Evolutionary conservation across 2,888 invertebrate species (phyloP).

Genomic region (Tubulanus polymorphus): DNA sequence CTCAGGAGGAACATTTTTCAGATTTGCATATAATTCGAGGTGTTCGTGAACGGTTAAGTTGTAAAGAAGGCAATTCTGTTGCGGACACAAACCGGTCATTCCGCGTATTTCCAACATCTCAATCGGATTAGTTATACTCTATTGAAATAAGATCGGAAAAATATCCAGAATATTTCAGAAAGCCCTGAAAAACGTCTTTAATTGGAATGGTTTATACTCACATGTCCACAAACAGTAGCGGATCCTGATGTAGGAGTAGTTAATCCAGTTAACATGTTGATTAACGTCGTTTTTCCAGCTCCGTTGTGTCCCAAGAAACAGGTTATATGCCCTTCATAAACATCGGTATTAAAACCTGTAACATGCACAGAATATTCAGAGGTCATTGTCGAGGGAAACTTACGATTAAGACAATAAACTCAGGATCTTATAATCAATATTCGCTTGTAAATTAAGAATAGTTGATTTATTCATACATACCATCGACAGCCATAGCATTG

Average conservation of each 20-base stretch:
- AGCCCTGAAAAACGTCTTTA: background rate
- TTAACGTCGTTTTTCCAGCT: constrained; percentile 80
- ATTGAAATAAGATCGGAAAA: constrained; percentile 2
- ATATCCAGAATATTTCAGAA: background rate
- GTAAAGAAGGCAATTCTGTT: constrained; percentile 80
- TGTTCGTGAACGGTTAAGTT: constrained; percentile 75
- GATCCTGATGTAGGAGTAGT: constrained; percentile 45
- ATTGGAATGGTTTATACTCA: constrained; percentile 19
- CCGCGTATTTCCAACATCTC: constrained; percentile 74
- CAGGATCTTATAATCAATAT: too few relatives aligned
- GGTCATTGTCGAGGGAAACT: too few relatives aligned
- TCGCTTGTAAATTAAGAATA: too few relatives aligned
- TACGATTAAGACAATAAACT: too few relatives aligned
- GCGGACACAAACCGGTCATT: constrained; percentile 83
- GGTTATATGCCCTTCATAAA: constrained; percentile 82
- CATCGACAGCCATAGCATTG: constrained; percentile 30
- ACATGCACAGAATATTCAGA: too few relatives aligned
- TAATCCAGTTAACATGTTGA: constrained; percentile 76
- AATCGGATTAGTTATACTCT: constrained; percentile 65
- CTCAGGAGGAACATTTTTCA: constrained; percentile 59
- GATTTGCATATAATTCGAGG: constrained; percentile 74
- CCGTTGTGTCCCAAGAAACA: constrained; percentile 83
- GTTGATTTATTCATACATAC: too few relatives aligned
- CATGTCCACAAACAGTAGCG: constrained; percentile 45
- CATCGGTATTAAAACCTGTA: constrained; percentile 66